Evolutionary conservation across 2,797 vertebrate species (phyloP), one percentile per base, ranked within the genome.

Genomic region (Bradypodion ventrale): DNA sequence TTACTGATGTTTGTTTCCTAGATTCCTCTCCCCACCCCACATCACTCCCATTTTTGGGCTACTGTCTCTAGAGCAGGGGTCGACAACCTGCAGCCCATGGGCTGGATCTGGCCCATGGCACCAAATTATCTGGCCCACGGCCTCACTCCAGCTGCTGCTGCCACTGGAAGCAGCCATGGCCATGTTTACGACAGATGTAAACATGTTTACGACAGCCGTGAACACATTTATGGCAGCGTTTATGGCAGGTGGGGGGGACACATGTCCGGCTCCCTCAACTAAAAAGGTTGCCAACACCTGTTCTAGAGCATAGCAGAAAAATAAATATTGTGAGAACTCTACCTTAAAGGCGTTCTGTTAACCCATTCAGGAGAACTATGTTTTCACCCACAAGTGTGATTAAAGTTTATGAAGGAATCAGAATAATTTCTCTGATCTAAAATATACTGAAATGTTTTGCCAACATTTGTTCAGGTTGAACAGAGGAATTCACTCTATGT

Each of bases 381-480:
- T 86, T 94, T 93, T 89, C 66, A 85, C 63, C 86, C 77, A 77
- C 9, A 75, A 2, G 56, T 85, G 68, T 15, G 60, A 76, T 42
- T 76, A 88, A 65, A 7, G 15, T 85, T 85, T 65, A 52, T 0
- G 52, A 49, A 91, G 60, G 88, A 93, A 90, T 90, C 9, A 62
- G n/a, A 70, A 82, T 59, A 77, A 91, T 37, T 88, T 69, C 6
- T 66, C 68, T 78, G n/a, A 87, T 88, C 72, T 65, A 91, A 87
- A 35, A 75, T 0, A 80, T 46, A 74, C 25, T 78, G 74, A 89
- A 89, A 87, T 0, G 60, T 5, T 68, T 74, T 56, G 10, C 56
- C 46, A 80, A 86, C 69, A n/a, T n/a, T 73, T 82, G 59, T 84
- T 88, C 79, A 86, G 27, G 46, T 37, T 87, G 69, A 68, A 5